These are phyloP conservation scores for Drosophila sp. DNA, from an alignment of 1,140 invertebrate genomes.

Conservation along the genomic window DNA sequence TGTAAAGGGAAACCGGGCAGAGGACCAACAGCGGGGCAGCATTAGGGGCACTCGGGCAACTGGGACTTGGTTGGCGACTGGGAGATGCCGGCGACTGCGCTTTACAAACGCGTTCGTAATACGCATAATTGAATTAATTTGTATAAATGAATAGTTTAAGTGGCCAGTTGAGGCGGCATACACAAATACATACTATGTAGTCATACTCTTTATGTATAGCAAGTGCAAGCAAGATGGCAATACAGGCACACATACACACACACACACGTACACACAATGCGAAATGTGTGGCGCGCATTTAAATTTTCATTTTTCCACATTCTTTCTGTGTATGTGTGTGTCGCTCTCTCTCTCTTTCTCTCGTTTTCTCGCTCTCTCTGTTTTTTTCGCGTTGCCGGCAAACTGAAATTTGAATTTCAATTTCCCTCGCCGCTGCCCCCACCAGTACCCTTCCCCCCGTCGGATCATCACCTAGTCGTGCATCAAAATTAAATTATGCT, in stretches of 20 bases:
- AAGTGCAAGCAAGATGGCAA: slow-evolving; percentile 52
- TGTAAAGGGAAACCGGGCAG: slow-evolving; percentile 54
- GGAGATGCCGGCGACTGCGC: slow-evolving; percentile 73
- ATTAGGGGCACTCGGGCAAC: slow-evolving; percentile 9
- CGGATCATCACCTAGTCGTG: slow-evolving; percentile 45
- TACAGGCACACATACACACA: slow-evolving; percentile 5
- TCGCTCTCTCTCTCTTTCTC: too few relatives aligned
- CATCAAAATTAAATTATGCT: slow-evolving; percentile 80
- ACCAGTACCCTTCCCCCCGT: too few relatives aligned
- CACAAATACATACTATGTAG: background rate
- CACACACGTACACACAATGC: slow-evolving; percentile 19
- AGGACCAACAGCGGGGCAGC: background rate
- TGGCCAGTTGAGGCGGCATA: slow-evolving; percentile 52
- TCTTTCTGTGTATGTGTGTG: background rate
- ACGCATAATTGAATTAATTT: slow-evolving; percentile 82
- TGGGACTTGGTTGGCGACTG: slow-evolving; percentile 13
- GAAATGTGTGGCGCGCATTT: slow-evolving; percentile 63
- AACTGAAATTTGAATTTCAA: slow-evolving; percentile 78
- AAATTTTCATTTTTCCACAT: slow-evolving; percentile 74
- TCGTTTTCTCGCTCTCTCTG: too few relatives aligned
- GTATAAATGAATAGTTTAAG: slow-evolving; percentile 82
- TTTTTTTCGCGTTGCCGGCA: slow-evolving; percentile 44
- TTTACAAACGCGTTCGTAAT: slow-evolving; percentile 80
- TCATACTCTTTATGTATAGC: slow-evolving; percentile 4
- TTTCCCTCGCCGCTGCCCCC: slow-evolving; percentile 48